Evolutionary conservation across 2,797 vertebrate genomes (phyloP), one percentile per base, ranked within the genome.

Genomic region (Cirrhinus mrigala): DNA sequence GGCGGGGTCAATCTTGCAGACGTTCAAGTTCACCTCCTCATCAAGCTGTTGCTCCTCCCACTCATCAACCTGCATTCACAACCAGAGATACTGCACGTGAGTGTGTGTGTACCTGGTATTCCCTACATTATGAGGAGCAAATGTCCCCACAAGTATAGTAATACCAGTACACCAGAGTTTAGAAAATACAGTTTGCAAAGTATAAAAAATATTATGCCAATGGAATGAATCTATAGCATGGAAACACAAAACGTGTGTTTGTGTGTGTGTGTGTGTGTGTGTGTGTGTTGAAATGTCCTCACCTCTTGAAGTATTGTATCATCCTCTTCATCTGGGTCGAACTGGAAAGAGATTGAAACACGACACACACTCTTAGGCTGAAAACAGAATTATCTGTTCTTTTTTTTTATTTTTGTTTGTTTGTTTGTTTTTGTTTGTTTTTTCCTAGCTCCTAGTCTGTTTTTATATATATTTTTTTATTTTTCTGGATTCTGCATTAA

Each of bases 1-100:
- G 0, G 98, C 97, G 0, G 98, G 98, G 91, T 99, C 98, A 0
- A 99, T 99, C 93, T 98, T 98, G 93, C 97, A 96, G 87, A 96
- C 96, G 91, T 94, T 97, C 90, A 99, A 99, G 91, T 99, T 97
- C 91, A 99, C 97, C 77, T 94, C 93, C 90, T 99, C 95, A 37
- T 99, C 97, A 82, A 99, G 95, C 89, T 99, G 97, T 90, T 93
- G 93, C 89, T 99, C 98, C 86, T 99, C 98, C 98, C 98, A 99
- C 83, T 97, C 97, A 50, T 96, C 82, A 83, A 99, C 96, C 98
- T 99, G 91, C 0, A 48, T 16, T 44, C 11, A n/a, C 40, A 24
- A 8, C 7, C 46, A n/a, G 22, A 79, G 37, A 44, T 44, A 40
- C 56, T 24, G 75, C 4, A 24, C 15, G 33, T 37, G 54, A 1